phyloP scores from a whole-genome alignment of 2,113 vertebrate genomes.

The Oenanthe melanoleuca region DNA sequence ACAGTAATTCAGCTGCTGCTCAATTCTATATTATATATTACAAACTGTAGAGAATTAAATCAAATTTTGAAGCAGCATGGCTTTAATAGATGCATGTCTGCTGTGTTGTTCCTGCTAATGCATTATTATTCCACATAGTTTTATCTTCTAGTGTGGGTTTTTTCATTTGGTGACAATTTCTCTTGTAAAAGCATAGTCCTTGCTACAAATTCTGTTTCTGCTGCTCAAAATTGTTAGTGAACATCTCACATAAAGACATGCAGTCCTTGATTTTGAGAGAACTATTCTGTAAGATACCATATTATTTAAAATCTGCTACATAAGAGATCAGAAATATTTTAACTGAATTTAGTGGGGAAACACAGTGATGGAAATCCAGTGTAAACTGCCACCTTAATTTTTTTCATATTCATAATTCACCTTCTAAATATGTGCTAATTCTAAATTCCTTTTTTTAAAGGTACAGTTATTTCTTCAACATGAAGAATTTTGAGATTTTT shows the following conservation, averaged over 20 bases:
- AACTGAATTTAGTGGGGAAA: background rate
- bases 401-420: background rate
- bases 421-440: background rate
- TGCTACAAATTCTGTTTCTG: background rate
- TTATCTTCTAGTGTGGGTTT: background rate
- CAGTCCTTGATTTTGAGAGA: background rate
- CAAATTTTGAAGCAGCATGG: background rate
- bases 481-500: background rate
- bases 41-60: background rate
- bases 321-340: background rate
- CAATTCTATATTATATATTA: background rate
- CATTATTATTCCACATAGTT: background rate
- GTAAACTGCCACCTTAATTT: background rate
- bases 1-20: background rate
- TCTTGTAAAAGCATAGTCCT: background rate
- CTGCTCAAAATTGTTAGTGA: background rate
- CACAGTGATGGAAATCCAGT: accelerated
- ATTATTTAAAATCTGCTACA: background rate
- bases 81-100: background rate
- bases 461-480: background rate
- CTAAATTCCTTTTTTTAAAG: background rate
- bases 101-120: background rate
- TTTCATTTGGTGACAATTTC: background rate
- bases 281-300: background rate
- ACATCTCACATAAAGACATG: background rate